Evolutionary conservation across 2,113 vertebrate genomes (phyloP), one percentile per base, ranked within the genome.

Genomic region (Zootoca vivipara): DNA sequence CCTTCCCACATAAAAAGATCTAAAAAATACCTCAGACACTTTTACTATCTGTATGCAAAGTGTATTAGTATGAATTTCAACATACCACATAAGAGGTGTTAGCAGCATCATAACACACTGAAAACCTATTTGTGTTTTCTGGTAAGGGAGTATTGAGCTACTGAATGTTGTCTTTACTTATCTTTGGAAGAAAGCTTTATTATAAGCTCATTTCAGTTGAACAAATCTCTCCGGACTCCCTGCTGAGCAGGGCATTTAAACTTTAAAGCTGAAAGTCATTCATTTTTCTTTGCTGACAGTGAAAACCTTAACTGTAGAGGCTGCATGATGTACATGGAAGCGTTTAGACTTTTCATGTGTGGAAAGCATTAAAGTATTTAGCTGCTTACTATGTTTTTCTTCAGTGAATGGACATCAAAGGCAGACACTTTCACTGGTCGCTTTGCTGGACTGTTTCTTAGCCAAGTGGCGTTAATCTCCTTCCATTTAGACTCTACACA

Each of bases 161-260:
- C 89, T 87, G 89, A 92, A 94, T 94, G 92, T 92, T 96, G 95
- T 95, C 90, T 95, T 95, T 96, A 93, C 93, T 95, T 94, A 95
- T 96, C 94, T 96, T 95, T 94, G 93, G 94, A 96, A 93, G 93
- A 96, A 97, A 96, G 95, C 93, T 94, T 96, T 96, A 97, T 96
- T 95, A 96, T 96, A 97, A 96, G 86, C 95, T 96, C 94, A 96
- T 96, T 95, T 97, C 94, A 96, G 94, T 83, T 96, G 95, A 96
- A 95, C 94, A 96, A 96, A 97, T 96, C 95, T 96, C 95, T 96
- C 91, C 92, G 92, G 95, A 90, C 89, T 95, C 91, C 95, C 94
- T 88, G 92, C 95, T 95, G 94, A 96, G 95, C 92, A 94, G 93
- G 93, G 92, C 95, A 94, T 97, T 97, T 97, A 95, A 95, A 96